Evolutionary conservation across 2,888 invertebrate genomes (phyloP), one percentile per base, ranked within the genome.

Genomic region (Mactromeris polynyma): DNA sequence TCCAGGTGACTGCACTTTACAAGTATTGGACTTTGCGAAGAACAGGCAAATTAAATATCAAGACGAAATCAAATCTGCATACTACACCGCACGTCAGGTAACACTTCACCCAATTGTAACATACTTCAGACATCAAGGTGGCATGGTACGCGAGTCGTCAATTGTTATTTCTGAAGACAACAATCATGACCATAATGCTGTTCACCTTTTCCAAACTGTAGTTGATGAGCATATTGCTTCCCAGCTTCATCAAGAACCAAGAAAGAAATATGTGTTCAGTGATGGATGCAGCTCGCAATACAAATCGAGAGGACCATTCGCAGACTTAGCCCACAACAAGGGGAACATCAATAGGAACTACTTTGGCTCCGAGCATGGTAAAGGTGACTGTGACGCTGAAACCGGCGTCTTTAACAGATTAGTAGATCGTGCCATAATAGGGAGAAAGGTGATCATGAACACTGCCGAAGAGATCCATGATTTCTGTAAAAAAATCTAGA

Each of bases 211-310:
- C 58, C 36, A 51, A 42, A 0, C 78, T 2, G 38, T 83, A 79
- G 89, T 83, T 51, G 51, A 85, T 36, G 17, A 77, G 21, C 81
- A 85, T 31, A 19, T 85, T 38, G 80, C n/a, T 4, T 38, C 33
- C 26, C 11, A n/a, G 7, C 11, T 54, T 73, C 31, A n/a, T 21
- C 46, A 42, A n/a, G n/a, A n/a, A n/a, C n/a, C 54, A 54, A 54
- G 81, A 82, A 17, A 36, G 42, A 21, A 40, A 85, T n/a, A n/a
- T 36, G 36, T 91, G 9, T 91, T 89, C 73, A 86, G 86, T 82
- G 92, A 93, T 73, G 91, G 92, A 0, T 93, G 92, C 81, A 85
- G 85, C 38, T 38, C 82, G 0, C 92, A 91, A 40, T 93, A 90
- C 83, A 92, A 91, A 73, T 85, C 85, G 9, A 87, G 85, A 58